phyloP scores from a whole-genome alignment of 1,140 invertebrate genomes.

The Riptortus pedestris region DNA sequence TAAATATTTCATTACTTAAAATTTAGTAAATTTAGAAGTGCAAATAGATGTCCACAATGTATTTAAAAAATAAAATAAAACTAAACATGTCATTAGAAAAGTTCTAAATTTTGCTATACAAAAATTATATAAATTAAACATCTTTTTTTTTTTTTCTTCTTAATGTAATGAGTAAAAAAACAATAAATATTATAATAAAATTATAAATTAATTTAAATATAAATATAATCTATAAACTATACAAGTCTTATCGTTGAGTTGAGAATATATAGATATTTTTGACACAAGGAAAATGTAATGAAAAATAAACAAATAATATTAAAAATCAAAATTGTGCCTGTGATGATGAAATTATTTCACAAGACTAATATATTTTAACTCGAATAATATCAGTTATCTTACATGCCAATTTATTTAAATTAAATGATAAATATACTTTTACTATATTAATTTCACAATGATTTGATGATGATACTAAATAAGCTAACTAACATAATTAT shows the following conservation, averaged over 20 bases:
- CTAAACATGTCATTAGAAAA: not conserved
- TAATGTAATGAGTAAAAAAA: not conserved
- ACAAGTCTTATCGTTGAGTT: constrained; percentile 7
- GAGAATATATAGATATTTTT: too few species aligned
- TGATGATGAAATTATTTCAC: not conserved
- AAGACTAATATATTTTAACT: not conserved
- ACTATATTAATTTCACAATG: not conserved
- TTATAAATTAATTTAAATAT: constrained; percentile 5
- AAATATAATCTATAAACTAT: constrained; percentile 1
- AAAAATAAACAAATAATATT: not conserved
- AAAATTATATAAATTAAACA: not conserved
- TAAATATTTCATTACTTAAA: not conserved
- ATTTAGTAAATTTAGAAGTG: not conserved
- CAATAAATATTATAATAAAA: constrained; percentile 13
- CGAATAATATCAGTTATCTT: not conserved
- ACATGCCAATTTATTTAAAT: not conserved
- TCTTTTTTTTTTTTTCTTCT: not conserved
- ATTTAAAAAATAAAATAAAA: not conserved
- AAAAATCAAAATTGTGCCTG: constrained; percentile 2
- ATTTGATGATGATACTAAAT: constrained; percentile 3
- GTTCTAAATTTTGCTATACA: not conserved
- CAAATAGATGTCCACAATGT: not conserved
- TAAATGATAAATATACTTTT: not conserved
- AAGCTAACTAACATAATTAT: constrained; percentile 15
- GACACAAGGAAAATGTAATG: too few species aligned